Conservation (phyloP, 2,888 invertebrate species). For the Papilio demoleus region DNA sequence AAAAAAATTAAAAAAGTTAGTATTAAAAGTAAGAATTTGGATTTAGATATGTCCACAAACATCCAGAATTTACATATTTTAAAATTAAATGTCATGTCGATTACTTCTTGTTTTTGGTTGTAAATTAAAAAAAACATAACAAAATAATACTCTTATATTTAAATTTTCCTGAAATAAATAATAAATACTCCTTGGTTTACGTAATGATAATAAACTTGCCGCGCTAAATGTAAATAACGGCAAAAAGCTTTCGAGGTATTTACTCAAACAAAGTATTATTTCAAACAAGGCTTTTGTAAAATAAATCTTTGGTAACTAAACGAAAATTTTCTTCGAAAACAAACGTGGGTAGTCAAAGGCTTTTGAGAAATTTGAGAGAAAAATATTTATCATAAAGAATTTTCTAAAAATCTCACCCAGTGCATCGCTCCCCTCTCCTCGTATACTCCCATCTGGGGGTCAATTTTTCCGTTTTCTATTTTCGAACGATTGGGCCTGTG, state of each 20-base stretch:
- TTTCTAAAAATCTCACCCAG: slow-evolving; percentile 86
- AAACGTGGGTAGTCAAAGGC: slow-evolving; percentile 6
- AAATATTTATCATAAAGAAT: background rate
- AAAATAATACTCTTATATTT: background rate
- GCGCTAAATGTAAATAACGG: background rate
- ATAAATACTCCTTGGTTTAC: too few relatives aligned
- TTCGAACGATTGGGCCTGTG: slow-evolving; percentile 79
- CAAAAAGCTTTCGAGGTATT: background rate
- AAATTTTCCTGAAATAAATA: background rate
- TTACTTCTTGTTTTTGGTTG: too few relatives aligned
- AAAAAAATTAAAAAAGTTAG: too few relatives aligned
- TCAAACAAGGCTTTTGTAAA: background rate
- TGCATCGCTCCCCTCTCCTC: slow-evolving; percentile 95
- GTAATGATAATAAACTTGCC: background rate
- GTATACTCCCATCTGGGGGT: slow-evolving; percentile 95
- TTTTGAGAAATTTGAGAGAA: background rate
- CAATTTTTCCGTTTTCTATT: slow-evolving; percentile 80
- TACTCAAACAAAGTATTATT: background rate
- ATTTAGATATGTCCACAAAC: too few relatives aligned
- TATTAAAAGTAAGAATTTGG: too few relatives aligned
- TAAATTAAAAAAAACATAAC: too few relatives aligned
- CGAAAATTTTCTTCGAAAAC: background rate
- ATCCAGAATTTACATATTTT: too few relatives aligned
- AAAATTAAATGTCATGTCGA: too few relatives aligned
- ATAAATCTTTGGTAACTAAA: background rate